Evolutionary conservation across 2,797 vertebrate genomes (phyloP).

Genomic region (Chrysolophus pictus): DNA sequence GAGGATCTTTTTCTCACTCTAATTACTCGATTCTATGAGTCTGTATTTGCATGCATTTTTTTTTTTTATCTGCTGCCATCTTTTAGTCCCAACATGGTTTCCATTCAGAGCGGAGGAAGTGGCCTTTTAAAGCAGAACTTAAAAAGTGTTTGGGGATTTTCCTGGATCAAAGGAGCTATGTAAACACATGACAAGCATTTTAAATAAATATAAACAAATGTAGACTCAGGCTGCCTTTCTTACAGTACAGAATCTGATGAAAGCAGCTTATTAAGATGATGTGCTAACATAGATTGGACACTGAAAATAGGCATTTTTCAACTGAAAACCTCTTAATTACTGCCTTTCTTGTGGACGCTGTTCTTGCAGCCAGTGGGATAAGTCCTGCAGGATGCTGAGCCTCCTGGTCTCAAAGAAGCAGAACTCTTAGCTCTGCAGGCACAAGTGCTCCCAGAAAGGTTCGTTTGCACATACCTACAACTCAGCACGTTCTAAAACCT

Average conservation of each 20-base stretch:
- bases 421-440: background rate
- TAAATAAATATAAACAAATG: conserved; percentile 65
- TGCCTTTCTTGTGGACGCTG: background rate
- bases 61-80: background rate
- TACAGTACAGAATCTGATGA: conserved; percentile 41
- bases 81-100: background rate
- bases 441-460: background rate
- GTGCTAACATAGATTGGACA: conserved; percentile 20
- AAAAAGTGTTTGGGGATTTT: conserved; percentile 31
- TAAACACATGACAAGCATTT: conserved; percentile 60
- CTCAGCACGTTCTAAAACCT: conserved; percentile 9
- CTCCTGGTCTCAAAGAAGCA: background rate
- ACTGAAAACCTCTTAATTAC: background rate
- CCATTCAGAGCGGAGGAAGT: background rate
- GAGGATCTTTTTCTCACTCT: too few species aligned
- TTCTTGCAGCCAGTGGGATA: background rate
- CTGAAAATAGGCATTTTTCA: conserved; percentile 41
- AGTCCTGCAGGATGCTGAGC: background rate
- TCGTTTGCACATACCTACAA: conserved; percentile 11
- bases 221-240: conserved; percentile 8
- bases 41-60: background rate
- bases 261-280: conserved; percentile 30
- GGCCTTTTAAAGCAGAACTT: conserved; percentile 13
- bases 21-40: too few species aligned
- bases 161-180: conserved; percentile 38